Evolutionary conservation across 2,113 vertebrate species (phyloP).

Genomic region (Cyrtonyx montezumae): DNA sequence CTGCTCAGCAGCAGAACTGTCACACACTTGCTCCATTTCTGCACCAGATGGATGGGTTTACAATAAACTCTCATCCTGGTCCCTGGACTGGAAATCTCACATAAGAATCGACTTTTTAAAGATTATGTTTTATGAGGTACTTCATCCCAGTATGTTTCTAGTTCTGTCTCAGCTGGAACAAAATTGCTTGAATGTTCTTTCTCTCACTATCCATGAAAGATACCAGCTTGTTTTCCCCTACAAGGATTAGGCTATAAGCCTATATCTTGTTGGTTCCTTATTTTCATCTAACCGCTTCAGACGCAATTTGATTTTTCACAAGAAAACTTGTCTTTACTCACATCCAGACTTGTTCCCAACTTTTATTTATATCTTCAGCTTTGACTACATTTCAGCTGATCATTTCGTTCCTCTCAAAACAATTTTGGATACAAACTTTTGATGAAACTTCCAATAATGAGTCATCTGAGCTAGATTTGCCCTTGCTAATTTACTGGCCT

Average conservation of each 20-base stretch:
- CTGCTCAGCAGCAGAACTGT: constrained; percentile 45
- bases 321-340: neutral
- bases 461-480: constrained; percentile 32
- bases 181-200: neutral
- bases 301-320: neutral
- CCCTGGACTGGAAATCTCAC: constrained; percentile 7
- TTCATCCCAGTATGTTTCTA: neutral
- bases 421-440: neutral
- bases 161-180: neutral
- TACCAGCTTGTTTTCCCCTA: neutral
- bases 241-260: neutral
- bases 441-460: constrained; percentile 5
- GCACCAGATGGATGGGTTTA: constrained; percentile 50
- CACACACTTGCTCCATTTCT: constrained; percentile 46
- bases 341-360: neutral
- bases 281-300: neutral
- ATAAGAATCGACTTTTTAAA: neutral
- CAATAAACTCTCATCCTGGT: constrained; percentile 11
- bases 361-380: neutral
- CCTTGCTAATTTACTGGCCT: constrained; percentile 34
- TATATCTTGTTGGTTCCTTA: neutral
- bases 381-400: constrained; percentile 6
- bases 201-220: neutral
- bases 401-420: constrained; percentile 1
- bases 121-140: neutral